A percentile compares a stretch with the other conserved stretches of the same genome.
Conservation (phyloP, 1,140 invertebrate species). For the Mizuhopecten yessoensis region DNA sequence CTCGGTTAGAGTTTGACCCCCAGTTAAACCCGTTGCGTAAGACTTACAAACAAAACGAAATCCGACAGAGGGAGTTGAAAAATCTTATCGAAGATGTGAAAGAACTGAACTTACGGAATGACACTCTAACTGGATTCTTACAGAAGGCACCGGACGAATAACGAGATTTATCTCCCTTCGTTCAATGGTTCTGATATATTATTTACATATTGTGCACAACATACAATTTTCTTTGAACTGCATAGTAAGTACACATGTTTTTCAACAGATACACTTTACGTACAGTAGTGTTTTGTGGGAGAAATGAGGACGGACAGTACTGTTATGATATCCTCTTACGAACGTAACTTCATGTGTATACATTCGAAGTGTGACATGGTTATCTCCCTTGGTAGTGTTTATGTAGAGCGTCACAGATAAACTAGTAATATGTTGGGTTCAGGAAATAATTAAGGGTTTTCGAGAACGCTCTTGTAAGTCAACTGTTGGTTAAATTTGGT, state of each 20-base stretch:
- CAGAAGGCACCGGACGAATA: slow-evolving; percentile 4
- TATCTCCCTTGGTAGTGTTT: too few species aligned
- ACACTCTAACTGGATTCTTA: slow-evolving; percentile 63
- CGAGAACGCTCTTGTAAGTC: too few species aligned
- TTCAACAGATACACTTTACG: not conserved
- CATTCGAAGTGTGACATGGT: too few species aligned
- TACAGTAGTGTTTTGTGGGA: too few species aligned
- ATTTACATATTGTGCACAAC: not conserved
- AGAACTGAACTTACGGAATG: slow-evolving; percentile 75
- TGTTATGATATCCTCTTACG: too few species aligned
- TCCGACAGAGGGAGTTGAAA: slow-evolving; percentile 72
- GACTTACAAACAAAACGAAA: slow-evolving; percentile 75
- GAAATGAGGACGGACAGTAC: too few species aligned
- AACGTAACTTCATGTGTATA: too few species aligned
- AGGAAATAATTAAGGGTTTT: too few species aligned
- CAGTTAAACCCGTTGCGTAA: slow-evolving; percentile 62
- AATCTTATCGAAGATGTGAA: slow-evolving; percentile 78
- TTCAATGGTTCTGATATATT: not conserved
- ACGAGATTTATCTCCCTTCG: not conserved
- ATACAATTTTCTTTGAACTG: not conserved
- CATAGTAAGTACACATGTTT: not conserved
- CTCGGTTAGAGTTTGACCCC: not conserved
- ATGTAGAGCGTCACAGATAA: too few species aligned
- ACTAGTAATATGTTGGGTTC: too few species aligned
- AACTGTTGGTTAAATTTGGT: too few species aligned